Conservation (phyloP, 2,888 invertebrate species). For the Plutella xylostella region DNA sequence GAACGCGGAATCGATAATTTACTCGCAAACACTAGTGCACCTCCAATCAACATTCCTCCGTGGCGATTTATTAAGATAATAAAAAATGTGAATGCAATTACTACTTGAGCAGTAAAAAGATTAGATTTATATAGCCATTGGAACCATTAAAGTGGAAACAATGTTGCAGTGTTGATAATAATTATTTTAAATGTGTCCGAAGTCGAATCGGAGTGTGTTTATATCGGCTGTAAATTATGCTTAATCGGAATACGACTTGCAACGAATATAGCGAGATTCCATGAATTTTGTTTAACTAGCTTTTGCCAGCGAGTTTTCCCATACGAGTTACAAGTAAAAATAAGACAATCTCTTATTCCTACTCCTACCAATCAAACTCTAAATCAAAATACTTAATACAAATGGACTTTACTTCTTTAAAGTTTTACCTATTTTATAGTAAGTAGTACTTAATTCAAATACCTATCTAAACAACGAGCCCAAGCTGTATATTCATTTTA, state of each 20-base stretch:
- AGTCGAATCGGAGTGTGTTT: constrained; percentile 45
- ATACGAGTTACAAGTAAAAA: too few species aligned
- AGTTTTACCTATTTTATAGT: too few species aligned
- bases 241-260: constrained; percentile 26
- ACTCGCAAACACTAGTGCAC: neutral
- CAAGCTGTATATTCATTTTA: too few species aligned
- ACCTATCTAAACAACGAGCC: too few species aligned
- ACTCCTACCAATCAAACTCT: too few species aligned
- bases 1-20: constrained; percentile 26
- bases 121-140: constrained; percentile 18
- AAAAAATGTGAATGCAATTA: constrained; percentile 10
- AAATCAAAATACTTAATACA: too few species aligned
- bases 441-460: too few species aligned
- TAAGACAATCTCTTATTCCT: too few species aligned
- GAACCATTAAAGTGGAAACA: constrained; percentile 38
- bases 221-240: constrained; percentile 47
- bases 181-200: constrained; percentile 47
- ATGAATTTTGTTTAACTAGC: too few species aligned
- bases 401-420: too few species aligned
- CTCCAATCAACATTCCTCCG: neutral
- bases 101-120: constrained; percentile 8
- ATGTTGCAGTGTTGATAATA: constrained; percentile 44
- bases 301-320: too few species aligned
- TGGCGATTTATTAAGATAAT: constrained; percentile 1
- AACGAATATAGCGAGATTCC: too few species aligned